Conservation (phyloP, 2,888 invertebrate species). For the Hyles lineata region DNA sequence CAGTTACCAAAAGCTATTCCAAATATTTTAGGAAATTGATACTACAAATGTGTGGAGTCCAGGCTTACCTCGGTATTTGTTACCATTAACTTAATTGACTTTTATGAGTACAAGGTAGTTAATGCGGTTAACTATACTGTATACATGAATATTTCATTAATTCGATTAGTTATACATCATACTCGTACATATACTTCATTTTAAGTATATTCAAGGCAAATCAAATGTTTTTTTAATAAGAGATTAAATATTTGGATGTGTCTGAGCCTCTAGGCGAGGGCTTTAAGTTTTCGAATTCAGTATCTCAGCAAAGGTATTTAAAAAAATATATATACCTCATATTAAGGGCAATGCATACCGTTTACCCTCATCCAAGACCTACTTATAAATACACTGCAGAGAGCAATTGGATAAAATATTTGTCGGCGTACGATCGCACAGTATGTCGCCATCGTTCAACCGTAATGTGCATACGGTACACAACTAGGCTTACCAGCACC, state of each 20-base stretch:
- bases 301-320: too few relatives aligned
- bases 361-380: not conserved
- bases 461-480: conserved; percentile 54
- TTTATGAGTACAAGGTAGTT: conserved; percentile 1
- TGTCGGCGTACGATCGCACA: conserved; percentile 30
- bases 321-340: too few relatives aligned
- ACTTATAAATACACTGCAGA: not conserved
- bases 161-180: not conserved
- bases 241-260: too few relatives aligned
- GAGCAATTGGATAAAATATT: not conserved
- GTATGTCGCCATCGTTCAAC: conserved; percentile 46
- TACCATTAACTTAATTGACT: conserved; percentile 1
- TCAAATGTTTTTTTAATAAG: too few relatives aligned
- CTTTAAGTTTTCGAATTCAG: too few relatives aligned
- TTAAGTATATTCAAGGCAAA: too few relatives aligned
- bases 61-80: conserved; percentile 6
- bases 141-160: not conserved
- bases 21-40: not conserved
- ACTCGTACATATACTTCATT: not conserved
- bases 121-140: not conserved
- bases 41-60: not conserved
- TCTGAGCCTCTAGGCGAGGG: too few relatives aligned
- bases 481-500: conserved; percentile 13
- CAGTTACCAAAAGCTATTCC: not conserved
- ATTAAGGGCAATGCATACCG: too few relatives aligned